A percentile compares a stretch with the other conserved stretches of the same genome.
Conservation (phyloP, 2,113 vertebrate genomes). For the Struthidea cinerea region DNA sequence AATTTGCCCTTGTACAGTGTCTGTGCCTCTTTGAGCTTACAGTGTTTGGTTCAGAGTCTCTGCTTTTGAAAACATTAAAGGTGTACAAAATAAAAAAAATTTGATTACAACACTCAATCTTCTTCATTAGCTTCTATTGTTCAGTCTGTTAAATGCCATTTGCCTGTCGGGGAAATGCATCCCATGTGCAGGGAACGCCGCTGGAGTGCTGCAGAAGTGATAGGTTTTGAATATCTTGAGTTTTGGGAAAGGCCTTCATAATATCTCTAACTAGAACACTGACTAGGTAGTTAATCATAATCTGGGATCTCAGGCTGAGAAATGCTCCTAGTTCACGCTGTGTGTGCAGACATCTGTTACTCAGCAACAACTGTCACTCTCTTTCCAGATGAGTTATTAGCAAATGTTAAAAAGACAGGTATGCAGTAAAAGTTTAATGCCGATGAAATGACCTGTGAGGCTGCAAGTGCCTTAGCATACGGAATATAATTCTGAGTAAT, state of each 20-base stretch:
- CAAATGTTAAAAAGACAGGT: slow-evolving; percentile 21
- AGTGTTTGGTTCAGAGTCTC: background rate
- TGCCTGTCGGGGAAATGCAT: background rate
- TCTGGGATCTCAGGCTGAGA: background rate
- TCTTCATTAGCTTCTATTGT: background rate
- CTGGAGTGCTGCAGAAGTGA: background rate
- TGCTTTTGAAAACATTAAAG: background rate
- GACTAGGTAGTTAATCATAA: background rate
- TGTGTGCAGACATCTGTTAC: slow-evolving; percentile 1
- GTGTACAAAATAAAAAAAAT: background rate
- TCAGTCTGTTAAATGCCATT: background rate
- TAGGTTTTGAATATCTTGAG: background rate
- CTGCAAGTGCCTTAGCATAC: background rate
- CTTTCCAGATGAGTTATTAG: slow-evolving; percentile 30
- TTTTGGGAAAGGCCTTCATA: background rate
- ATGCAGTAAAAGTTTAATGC: slow-evolving; percentile 25
- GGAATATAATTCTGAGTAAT: background rate
- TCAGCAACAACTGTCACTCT: background rate
- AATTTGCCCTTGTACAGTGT: background rate
- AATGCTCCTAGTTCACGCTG: background rate
- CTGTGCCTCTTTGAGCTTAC: background rate
- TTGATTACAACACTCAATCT: background rate
- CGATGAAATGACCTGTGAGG: slow-evolving; percentile 29
- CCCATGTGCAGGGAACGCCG: background rate
- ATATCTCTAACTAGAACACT: background rate